Evolutionary conservation across 2,113 vertebrate genomes (phyloP).

Genomic region (Hiodon alosoides): DNA sequence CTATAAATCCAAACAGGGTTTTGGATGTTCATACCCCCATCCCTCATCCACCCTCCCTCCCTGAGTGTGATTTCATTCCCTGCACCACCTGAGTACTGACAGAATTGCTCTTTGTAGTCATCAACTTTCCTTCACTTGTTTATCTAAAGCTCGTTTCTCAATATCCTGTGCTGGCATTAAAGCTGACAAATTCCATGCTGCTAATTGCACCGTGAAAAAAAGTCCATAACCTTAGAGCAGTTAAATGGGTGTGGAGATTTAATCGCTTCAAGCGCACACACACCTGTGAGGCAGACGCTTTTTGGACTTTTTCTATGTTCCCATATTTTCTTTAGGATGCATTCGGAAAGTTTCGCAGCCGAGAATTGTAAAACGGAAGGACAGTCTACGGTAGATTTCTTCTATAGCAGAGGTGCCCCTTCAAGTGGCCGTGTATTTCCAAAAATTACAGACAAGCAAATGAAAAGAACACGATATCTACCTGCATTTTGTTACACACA

Average conservation of each 20-base stretch:
- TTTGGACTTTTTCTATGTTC: neutral
- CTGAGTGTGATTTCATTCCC: neutral
- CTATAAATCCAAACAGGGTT: too few relatives aligned
- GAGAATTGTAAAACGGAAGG: neutral
- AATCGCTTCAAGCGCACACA: neutral
- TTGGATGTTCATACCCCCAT: too few relatives aligned
- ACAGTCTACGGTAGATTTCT: neutral
- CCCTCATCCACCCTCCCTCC: too few relatives aligned
- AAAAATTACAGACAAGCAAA: neutral
- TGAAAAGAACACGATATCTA: too few relatives aligned
- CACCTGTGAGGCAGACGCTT: neutral
- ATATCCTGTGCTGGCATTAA: constrained; percentile 11
- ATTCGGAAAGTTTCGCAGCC: constrained; percentile 2
- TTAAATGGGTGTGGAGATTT: neutral
- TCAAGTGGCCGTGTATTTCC: neutral
- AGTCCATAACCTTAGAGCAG: too few relatives aligned
- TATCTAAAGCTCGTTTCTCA: neutral
- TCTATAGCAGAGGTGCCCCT: neutral
- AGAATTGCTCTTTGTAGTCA: neutral
- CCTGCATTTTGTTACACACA: too few relatives aligned
- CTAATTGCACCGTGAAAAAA: neutral
- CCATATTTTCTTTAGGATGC: constrained; percentile 7
- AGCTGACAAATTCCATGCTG: neutral
- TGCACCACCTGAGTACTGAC: neutral
- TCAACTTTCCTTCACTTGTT: constrained; percentile 7